Conservation (phyloP, 2,888 invertebrate genomes). For the Microctonus brassicae region DNA sequence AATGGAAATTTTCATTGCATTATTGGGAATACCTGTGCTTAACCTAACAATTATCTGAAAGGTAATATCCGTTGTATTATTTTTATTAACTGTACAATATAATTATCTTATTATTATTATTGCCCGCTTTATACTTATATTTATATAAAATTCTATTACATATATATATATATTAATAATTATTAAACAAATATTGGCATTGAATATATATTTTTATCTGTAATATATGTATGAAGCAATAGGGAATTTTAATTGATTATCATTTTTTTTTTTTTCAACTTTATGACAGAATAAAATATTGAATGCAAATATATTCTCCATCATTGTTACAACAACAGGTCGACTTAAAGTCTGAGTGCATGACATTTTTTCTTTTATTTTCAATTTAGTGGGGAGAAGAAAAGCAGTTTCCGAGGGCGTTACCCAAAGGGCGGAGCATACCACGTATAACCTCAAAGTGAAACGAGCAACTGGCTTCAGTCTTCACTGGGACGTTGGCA, state of each 20-base stretch:
- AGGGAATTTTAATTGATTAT: neutral
- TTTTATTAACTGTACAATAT: no score
- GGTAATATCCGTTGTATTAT: no score
- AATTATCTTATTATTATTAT: no score
- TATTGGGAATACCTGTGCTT: no score
- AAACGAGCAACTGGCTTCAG: slow-evolving; percentile 45
- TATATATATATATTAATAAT: no score
- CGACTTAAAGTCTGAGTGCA: slow-evolving; percentile 24
- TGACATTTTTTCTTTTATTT: slow-evolving; percentile 7
- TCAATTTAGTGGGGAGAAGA: neutral
- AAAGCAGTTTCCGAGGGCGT: neutral
- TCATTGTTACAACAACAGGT: slow-evolving; percentile 20
- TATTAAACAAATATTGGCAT: no score
- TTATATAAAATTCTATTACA: no score
- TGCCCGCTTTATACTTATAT: no score
- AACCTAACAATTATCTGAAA: no score
- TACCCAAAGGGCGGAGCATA: slow-evolving; percentile 38
- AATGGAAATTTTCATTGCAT: no score
- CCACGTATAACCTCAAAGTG: slow-evolving; percentile 29
- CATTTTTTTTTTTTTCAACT: neutral
- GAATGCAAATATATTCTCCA: slow-evolving; percentile 6
- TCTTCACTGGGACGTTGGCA: slow-evolving; percentile 57
- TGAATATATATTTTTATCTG: no score
- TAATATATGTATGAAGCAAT: neutral
- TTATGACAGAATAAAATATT: neutral